These are phyloP conservation scores for Drosophila arawakana DNA, from an alignment of 1,140 invertebrate species.

Conservation along the genomic window DNA sequence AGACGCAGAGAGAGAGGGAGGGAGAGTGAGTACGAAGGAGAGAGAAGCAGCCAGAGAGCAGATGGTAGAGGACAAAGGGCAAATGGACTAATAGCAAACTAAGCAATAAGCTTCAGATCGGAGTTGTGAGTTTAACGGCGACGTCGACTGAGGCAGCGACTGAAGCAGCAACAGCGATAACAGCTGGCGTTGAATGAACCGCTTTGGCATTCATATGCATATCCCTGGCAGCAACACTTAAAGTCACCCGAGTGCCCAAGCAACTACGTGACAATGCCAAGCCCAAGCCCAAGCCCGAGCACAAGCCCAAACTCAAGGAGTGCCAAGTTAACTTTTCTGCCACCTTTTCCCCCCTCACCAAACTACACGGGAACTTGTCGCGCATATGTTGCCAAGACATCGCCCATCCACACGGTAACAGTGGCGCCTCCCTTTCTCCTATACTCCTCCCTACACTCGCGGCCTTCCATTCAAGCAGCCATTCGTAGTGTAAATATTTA, in stretches of 20 bases:
- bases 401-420: constrained; percentile 20
- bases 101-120: constrained; percentile 28
- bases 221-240: constrained; percentile 39
- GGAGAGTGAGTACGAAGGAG: no score
- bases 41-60: neutral
- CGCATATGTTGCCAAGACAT: constrained; percentile 58
- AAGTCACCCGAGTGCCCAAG: constrained; percentile 44
- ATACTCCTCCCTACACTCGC: neutral
- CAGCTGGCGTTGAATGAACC: constrained; percentile 29
- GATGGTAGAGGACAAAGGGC: constrained; percentile 16
- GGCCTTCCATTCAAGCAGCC: neutral
- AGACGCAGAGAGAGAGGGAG: no score
- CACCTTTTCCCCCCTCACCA: neutral
- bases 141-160: neutral
- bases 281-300: constrained; percentile 41
- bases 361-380: constrained; percentile 39
- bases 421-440: constrained; percentile 18
- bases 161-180: neutral
- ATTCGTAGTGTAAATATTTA: constrained; percentile 78
- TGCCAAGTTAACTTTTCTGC: constrained; percentile 57
- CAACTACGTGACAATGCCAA: constrained; percentile 74
- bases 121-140: constrained; percentile 21
- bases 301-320: constrained; percentile 56
- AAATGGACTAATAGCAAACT: constrained; percentile 65
- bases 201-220: constrained; percentile 58